Evolutionary conservation across 1,140 invertebrate genomes (phyloP), one percentile per base, ranked within the genome.

Genomic region (Teleopsis dalmanni): DNA sequence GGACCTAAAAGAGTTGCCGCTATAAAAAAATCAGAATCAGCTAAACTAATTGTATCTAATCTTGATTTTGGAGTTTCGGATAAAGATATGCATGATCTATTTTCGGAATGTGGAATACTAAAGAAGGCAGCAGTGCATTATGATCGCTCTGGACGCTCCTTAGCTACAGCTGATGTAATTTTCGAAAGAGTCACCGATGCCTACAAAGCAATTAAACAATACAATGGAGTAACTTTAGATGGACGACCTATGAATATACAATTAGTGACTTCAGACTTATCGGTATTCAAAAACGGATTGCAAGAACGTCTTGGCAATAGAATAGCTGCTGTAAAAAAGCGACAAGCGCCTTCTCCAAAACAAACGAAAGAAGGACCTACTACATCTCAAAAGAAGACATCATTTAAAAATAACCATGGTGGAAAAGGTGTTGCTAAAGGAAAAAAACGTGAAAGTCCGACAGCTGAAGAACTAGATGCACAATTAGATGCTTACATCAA

Each of bases 31-130:
- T 70, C 29, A 62, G 60, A 53, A 60, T 79, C 82, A 36, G 85
- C 87, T 9, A 95, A 95, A 72, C 80, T 98, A 40, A 78, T 95
- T 51, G 90, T 98, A 23, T 93, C 90, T 19, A 98, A 98, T 76
- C 78, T 98, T 58, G 93, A 98, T 72, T 97, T 91, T 79, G 93
- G 91, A 48, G 95, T 98, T 7, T 95, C 91, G 48, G 91, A 96
- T 70, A 87, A 87, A 29, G 94, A 97, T 74, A 94, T 96, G 53
- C 85, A 92, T 83, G 94, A 97, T 76, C 76, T 99, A 45, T 99
- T 98, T 76, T 85, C 88, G 52, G 95, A 99, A 75, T 96, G 97
- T 79, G 95, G 95, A 45, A 84, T 84, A 45, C 75, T 98, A 51
- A 91, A 87, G 71, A 93, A 87, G 73, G 93, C 94, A 25, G 84